Base-by-base conservation (phyloP, 2,113 vertebrate species). In the Oceanites oceanicus region DNA sequence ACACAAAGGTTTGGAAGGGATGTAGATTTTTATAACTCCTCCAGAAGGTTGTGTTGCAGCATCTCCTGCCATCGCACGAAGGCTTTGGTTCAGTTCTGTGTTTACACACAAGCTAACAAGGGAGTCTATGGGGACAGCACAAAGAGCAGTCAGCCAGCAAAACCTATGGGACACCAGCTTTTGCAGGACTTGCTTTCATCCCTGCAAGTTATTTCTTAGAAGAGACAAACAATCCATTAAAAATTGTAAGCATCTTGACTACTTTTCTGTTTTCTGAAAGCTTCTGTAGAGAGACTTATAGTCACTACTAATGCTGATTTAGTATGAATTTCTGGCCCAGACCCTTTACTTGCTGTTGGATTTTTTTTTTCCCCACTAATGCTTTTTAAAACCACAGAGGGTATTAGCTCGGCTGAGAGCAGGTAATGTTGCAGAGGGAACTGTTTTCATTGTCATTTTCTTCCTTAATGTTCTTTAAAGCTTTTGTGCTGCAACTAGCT, bases 111-210 rank as follows among this genome's bases (percentile, higher is more conserved):
- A 55, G 21, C n/a, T 93, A 80, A 58, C 20, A 19, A 79, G 68
- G n/a, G 52, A 77, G 61, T 71, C 75, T 67, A 29, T 50, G 42
- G 66, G 84, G 91, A 91, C 58, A 79, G 15, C 34, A 72, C 0
- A 2, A 36, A 40, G 76, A 89, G 58, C 36, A 89, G 40, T 32
- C 81, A 72, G 70, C 21, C 77, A 88, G 63, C 49, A 42, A 85
- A 84, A 82, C 80, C 62, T 96, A 59, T 42, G 94, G 38, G 38
- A 95, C 86, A 82, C 74, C 47, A 86, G 83, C 94, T 96, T 96
- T 68, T 95, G 86, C 92, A 97, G 92, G 86, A 91, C 94, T 97
- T 91, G 59, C 91, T 98, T 97, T 98, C 96, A 97, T 97, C 94
- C 92, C 95, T 95, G 91, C 66, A 94, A 89, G 96, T 81, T 89